These are phyloP conservation scores for Noctua janthe DNA, from an alignment of 2,888 invertebrate genomes.

Conservation along the genomic window DNA sequence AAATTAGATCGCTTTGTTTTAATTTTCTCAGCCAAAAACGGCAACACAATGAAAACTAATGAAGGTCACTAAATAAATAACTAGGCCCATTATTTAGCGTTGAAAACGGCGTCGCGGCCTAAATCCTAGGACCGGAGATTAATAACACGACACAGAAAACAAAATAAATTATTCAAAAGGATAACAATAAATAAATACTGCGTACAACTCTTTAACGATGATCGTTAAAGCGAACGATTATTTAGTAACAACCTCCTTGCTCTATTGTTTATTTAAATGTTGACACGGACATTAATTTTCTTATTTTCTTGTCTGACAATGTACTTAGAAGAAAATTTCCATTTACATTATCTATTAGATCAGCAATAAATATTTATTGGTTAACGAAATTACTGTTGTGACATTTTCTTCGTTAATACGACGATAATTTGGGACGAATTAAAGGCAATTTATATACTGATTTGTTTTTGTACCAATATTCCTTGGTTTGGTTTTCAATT, in stretches of 20 bases:
- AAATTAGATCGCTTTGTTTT: conserved; percentile 31
- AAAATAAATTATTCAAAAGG: conserved; percentile 34
- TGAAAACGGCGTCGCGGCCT: conserved; percentile 20
- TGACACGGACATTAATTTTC: conserved; percentile 22
- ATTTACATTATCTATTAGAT: conserved; percentile 33
- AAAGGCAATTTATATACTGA: conserved; percentile 25
- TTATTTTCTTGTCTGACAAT: conserved; percentile 12
- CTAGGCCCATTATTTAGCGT: conserved; percentile 46
- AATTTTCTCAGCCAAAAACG: conserved; percentile 38
- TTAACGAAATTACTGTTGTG: conserved; percentile 31
- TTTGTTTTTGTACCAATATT: neutral
- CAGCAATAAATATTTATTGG: conserved; percentile 53
- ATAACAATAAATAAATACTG: conserved; percentile 4
- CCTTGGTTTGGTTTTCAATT: neutral
- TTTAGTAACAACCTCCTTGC: neutral
- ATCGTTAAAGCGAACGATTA: conserved; percentile 7
- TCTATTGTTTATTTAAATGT: conserved; percentile 33
- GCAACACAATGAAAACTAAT: conserved; percentile 52
- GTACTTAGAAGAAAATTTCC: conserved; percentile 6
- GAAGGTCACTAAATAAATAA: conserved; percentile 41
- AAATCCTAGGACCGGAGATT: conserved; percentile 41
- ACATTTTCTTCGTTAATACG: conserved; percentile 25
- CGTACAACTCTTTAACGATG: conserved; percentile 10
- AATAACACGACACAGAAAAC: conserved; percentile 34
- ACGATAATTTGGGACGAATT: conserved; percentile 19